Conservation (phyloP, 2,888 invertebrate species). For the Pseudococcus jackbeardsleyi region DNA sequence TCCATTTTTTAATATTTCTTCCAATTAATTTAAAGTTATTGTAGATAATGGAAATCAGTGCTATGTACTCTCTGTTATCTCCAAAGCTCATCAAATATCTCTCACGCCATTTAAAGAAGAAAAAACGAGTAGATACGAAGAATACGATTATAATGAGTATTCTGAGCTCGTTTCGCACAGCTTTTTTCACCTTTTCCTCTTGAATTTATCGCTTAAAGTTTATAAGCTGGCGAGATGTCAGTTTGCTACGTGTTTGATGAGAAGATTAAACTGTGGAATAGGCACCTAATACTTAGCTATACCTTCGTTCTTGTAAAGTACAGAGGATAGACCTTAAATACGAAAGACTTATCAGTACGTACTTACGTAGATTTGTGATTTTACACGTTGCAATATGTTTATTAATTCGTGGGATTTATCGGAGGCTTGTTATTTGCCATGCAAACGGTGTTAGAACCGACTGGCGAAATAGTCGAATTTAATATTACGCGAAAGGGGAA, state of each 20-base stretch:
- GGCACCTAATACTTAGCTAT: too few species aligned
- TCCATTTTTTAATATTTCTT: too few species aligned
- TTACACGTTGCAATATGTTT: not conserved
- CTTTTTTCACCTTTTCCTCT: not conserved
- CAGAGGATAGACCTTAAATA: too few species aligned
- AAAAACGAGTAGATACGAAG: too few species aligned
- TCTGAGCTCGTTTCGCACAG: not conserved
- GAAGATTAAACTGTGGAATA: not conserved
- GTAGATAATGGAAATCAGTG: too few species aligned
- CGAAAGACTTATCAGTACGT: not conserved
- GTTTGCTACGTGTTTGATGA: not conserved
- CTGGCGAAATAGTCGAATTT: not conserved
- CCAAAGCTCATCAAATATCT: too few species aligned
- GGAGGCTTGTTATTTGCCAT: not conserved
- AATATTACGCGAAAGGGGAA: not conserved
- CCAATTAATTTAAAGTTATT: too few species aligned
- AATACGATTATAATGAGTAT: not conserved
- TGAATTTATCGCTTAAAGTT: not conserved
- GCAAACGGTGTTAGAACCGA: not conserved
- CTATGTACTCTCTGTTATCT: too few species aligned
- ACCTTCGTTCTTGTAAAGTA: too few species aligned
- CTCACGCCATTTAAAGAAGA: too few species aligned
- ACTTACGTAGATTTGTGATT: not conserved
- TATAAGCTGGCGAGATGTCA: not conserved
- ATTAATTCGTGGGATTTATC: not conserved